Percentiles rank a stretch among this genome's conserved stretches.
Conservation (phyloP, 2,113 vertebrate species). For the Pterocles orientalis region DNA sequence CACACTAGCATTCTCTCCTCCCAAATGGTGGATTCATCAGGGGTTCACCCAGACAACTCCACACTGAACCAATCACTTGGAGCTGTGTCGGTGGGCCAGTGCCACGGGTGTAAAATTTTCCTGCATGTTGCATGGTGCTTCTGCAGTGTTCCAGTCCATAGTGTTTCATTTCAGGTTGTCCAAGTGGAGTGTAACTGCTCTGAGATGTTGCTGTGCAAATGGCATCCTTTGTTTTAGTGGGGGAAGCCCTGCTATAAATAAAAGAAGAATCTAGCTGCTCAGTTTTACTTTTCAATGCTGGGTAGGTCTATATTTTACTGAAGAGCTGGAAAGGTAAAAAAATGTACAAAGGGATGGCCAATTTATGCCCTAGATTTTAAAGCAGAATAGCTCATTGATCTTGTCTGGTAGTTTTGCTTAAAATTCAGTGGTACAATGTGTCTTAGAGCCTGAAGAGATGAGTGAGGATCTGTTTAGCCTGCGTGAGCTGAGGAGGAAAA, state of each 20-base stretch:
- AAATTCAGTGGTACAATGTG: not conserved
- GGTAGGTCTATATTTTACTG: not conserved
- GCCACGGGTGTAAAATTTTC: not conserved
- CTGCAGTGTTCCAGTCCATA: accelerated
- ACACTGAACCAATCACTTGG: accelerated
- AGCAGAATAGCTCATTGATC: slow-evolving; percentile 38
- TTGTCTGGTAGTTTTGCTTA: slow-evolving; percentile 31
- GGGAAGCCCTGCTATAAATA: not conserved
- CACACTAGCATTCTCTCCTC: not conserved
- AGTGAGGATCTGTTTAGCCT: not conserved
- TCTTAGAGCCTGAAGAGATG: slow-evolving; percentile 22
- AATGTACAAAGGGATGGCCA: not conserved
- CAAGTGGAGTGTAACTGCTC: not conserved
- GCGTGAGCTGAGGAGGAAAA: not conserved
- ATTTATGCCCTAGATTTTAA: slow-evolving; percentile 49
- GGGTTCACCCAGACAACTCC: not conserved
- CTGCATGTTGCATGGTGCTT: not conserved
- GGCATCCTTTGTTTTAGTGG: not conserved
- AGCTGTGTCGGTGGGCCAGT: accelerated
- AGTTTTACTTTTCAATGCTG: not conserved
- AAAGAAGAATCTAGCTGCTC: not conserved
- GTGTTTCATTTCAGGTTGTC: not conserved
- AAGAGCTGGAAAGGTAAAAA: slow-evolving; percentile 26
- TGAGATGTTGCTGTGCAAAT: not conserved
- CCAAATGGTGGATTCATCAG: not conserved